Conservation (phyloP, 1,140 invertebrate species). For the Leptoteleia sp. region DNA sequence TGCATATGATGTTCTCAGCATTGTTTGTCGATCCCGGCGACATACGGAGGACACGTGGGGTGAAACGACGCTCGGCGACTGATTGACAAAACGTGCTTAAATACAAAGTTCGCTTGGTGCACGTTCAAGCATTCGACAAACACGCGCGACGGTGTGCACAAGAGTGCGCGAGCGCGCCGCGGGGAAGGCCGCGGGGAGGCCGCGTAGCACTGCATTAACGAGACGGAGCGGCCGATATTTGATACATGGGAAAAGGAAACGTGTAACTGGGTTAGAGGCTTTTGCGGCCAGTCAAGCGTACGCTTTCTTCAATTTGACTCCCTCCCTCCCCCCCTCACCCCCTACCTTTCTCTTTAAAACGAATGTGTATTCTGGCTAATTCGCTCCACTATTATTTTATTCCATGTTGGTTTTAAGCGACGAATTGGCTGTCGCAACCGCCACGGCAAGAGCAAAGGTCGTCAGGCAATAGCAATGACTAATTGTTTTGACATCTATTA, state of each 20-base stretch:
- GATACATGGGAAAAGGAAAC: slow-evolving; percentile 60
- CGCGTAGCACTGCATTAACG: slow-evolving; percentile 16
- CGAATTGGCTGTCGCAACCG: not conserved
- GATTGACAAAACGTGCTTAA: slow-evolving; percentile 70
- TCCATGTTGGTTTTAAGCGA: slow-evolving; percentile 23
- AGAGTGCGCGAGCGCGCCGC: not conserved
- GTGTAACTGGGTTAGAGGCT: slow-evolving; percentile 48
- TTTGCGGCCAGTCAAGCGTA: slow-evolving; percentile 37
- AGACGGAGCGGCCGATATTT: slow-evolving; percentile 32
- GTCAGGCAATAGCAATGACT: too few species aligned
- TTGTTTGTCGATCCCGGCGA: slow-evolving; percentile 71
- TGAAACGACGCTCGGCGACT: slow-evolving; percentile 29
- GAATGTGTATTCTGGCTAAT: slow-evolving; percentile 23
- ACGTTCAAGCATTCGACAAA: slow-evolving; percentile 29
- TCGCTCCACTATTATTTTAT: slow-evolving; percentile 17
- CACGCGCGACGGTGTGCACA: slow-evolving; percentile 22
- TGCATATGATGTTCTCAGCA: slow-evolving; percentile 80
- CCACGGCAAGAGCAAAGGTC: not conserved
- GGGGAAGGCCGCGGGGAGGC: not conserved
- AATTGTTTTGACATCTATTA: too few species aligned
- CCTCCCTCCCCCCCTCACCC: too few species aligned
- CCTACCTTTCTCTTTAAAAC: slow-evolving; percentile 31
- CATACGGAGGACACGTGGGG: slow-evolving; percentile 75
- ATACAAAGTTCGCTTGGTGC: slow-evolving; percentile 26
- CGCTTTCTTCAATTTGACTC: slow-evolving; percentile 46